Evolutionary conservation across 2,113 vertebrate species (phyloP).

Genomic region (Bagarius yarrelli): DNA sequence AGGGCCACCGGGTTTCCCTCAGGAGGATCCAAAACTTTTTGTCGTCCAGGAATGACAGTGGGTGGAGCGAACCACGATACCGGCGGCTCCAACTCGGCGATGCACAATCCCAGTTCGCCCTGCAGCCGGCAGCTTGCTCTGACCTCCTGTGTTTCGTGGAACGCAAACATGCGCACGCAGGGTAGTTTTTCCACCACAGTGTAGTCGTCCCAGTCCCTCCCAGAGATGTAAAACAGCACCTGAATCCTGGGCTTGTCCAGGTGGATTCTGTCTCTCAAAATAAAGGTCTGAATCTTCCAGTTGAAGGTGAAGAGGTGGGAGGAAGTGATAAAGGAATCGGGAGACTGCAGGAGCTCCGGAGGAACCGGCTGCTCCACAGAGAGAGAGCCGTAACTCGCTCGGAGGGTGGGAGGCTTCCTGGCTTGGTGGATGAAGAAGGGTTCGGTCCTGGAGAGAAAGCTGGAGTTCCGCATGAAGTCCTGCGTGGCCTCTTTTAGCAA

Average conservation of each 20-base stretch:
- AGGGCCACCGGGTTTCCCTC: conserved; percentile 87
- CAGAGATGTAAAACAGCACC: conserved; percentile 84
- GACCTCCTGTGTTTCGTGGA: conserved; percentile 88
- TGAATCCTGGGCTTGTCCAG: conserved; percentile 82
- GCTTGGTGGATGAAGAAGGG: conserved; percentile 86
- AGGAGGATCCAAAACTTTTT: conserved; percentile 62
- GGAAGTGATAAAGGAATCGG: conserved; percentile 69
- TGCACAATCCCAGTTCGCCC: conserved; percentile 83
- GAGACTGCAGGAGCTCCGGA: conserved; percentile 74
- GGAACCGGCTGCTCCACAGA: conserved; percentile 78
- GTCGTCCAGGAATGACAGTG: conserved; percentile 72
- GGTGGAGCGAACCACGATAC: conserved; percentile 82
- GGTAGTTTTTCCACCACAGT: conserved; percentile 77
- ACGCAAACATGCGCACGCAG: conserved; percentile 88
- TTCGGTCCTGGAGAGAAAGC: conserved; percentile 81
- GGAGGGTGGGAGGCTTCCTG: conserved; percentile 74
- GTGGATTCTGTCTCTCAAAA: conserved; percentile 80
- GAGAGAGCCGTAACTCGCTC: conserved; percentile 86
- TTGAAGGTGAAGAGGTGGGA: conserved; percentile 75
- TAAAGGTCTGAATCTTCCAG: conserved; percentile 85
- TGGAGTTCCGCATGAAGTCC: conserved; percentile 86
- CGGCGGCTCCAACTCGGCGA: conserved; percentile 84
- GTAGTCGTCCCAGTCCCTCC: conserved; percentile 88
- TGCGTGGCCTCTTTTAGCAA: conserved; percentile 87
- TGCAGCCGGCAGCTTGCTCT: conserved; percentile 79